A percentile compares a stretch with the other conserved stretches of the same genome.
phyloP scores from a whole-genome alignment of 1,140 invertebrate species.

The Aphelenchoides besseyi region DNA sequence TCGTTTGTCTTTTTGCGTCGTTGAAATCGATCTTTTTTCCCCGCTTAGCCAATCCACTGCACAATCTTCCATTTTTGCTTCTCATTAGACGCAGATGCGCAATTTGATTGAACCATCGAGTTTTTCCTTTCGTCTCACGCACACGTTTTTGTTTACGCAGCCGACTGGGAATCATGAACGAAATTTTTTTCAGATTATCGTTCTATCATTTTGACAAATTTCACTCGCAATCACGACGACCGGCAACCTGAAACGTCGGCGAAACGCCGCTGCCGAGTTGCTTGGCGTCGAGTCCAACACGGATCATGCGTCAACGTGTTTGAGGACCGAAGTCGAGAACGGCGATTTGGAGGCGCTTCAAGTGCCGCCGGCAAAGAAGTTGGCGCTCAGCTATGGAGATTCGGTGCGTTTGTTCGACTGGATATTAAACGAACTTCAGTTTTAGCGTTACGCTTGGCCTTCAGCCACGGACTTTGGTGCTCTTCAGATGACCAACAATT shows the following conservation, averaged over 20 bases:
- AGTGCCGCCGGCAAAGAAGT: conserved; percentile 10
- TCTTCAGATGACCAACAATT: neutral
- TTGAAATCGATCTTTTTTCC: neutral
- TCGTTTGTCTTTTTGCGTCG: neutral
- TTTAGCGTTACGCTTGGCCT: neutral
- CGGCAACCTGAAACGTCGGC: conserved; percentile 4
- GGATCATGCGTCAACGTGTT: neutral
- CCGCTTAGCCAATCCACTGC: neutral
- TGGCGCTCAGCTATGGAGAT: neutral
- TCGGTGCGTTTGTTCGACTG: neutral
- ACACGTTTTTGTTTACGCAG: conserved; percentile 1
- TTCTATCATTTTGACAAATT: neutral
- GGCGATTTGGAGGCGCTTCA: conserved; percentile 1
- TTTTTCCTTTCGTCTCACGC: neutral
- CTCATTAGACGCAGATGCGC: neutral
- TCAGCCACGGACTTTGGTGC: neutral
- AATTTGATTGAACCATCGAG: too few species aligned
- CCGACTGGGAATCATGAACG: neutral
- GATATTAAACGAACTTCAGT: neutral
- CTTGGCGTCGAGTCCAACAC: neutral
- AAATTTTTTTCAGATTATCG: neutral
- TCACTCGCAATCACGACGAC: neutral
- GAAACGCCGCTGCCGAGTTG: conserved; percentile 13
- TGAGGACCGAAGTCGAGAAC: neutral
- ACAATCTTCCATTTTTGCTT: neutral